A percentile compares a stretch with the other conserved stretches of the same genome.
phyloP scores from a whole-genome alignment of 2,113 vertebrate genomes.

The Chrysemys picta region DNA sequence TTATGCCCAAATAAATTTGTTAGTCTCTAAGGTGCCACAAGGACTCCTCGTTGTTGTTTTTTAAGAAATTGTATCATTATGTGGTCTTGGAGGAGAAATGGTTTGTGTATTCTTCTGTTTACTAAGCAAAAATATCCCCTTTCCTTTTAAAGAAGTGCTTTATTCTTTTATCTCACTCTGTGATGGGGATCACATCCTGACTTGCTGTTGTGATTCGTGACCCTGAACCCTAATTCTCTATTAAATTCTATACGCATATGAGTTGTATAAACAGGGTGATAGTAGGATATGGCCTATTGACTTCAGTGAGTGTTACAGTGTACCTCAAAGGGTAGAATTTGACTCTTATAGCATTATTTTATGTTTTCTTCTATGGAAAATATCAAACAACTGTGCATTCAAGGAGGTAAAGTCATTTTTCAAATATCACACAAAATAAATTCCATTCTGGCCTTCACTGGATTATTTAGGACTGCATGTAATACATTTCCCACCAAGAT shows the following conservation, averaged over 20 bases:
- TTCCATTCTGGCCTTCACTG: neutral
- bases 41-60: too few species aligned
- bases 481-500: conserved; percentile 13
- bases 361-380: conserved; percentile 8
- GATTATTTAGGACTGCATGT: conserved; percentile 1
- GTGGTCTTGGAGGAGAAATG: neutral
- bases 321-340: neutral
- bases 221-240: neutral
- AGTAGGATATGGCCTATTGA: neutral
- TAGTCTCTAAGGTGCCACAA: too few species aligned
- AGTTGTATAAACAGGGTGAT: rapidly evolving
- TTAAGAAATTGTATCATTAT: neutral
- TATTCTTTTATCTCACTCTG: neutral
- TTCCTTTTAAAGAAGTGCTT: neutral
- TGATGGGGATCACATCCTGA: neutral
- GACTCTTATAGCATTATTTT: neutral
- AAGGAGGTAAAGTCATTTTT: conserved; percentile 42
- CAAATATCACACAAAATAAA: conserved; percentile 27
- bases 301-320: neutral
- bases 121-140: neutral
- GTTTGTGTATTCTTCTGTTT: too few species aligned
- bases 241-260: rapidly evolving
- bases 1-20: too few species aligned
- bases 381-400: neutral
- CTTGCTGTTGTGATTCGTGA: neutral